phyloP scores from a whole-genome alignment of 2,888 invertebrate species.

The Caenorhabditis sulstoni region DNA sequence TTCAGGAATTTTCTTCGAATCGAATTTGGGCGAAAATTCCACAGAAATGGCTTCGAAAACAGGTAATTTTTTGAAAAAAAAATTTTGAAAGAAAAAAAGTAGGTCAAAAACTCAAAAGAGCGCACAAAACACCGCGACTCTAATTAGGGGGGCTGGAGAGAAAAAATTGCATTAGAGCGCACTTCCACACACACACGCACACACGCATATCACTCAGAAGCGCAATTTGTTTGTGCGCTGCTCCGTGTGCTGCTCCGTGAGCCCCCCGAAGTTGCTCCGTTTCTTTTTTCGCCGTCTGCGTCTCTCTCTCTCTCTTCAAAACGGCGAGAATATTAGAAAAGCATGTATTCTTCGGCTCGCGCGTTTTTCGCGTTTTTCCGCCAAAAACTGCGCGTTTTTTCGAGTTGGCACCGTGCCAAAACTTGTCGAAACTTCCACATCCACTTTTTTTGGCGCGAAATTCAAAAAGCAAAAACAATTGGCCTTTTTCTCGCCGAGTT shows the following conservation, averaged over 20 bases:
- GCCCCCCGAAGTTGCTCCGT: neutral
- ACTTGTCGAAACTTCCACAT: neutral
- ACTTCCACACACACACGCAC: neutral
- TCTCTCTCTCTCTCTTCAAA: conserved; percentile 5
- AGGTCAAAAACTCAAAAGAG: too few relatives aligned
- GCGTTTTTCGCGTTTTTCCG: neutral
- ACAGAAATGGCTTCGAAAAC: neutral
- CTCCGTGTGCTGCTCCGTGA: too few relatives aligned
- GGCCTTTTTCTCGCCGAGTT: too few relatives aligned
- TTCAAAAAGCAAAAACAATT: neutral
- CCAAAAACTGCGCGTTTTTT: neutral
- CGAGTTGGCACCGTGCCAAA: conserved; percentile 3
- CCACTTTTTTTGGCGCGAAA: neutral
- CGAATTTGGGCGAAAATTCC: too few relatives aligned
- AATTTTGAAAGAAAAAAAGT: too few relatives aligned
- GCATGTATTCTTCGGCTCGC: neutral
- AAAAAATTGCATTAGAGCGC: neutral
- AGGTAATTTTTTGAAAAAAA: neutral
- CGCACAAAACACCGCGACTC: too few relatives aligned
- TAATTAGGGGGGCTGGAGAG: too few relatives aligned
- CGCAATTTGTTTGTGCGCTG: too few relatives aligned
- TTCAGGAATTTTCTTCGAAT: too few relatives aligned
- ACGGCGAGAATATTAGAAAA: conserved; percentile 11
- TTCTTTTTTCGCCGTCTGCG: neutral
- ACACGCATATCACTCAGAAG: too few relatives aligned